Evolutionary conservation across 2,888 invertebrate genomes (phyloP), one percentile per base, ranked within the genome.

Genomic region (Lathronympha strigana): DNA sequence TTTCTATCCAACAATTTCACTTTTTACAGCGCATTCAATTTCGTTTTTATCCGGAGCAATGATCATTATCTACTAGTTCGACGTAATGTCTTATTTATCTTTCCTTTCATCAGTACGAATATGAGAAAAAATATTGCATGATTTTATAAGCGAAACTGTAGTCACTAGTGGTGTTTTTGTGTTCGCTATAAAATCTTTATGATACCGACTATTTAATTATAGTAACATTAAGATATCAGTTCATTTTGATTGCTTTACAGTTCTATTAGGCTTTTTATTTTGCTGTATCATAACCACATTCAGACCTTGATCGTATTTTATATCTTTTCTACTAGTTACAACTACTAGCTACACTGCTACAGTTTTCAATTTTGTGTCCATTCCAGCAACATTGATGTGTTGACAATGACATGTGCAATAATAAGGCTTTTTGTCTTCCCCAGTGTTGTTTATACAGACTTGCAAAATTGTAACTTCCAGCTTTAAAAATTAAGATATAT

Each of bases 1-100:
- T 80, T 81, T 88, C 88, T 83, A 84, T 86, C 80, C 80, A 69
- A 77, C 73, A 66, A 76, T 77, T 79, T 80, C 71, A 71, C 74
- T 84, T 84, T 83, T 84, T 81, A 75, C 38, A 15, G 21, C 71
- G 54, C 62, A 69, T 73, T 73, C 75, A 73, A 75, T 77, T 79
- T 75, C 54, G 74, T 77, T 81, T 83, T 83, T 81, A 73, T 71
- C 13, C 19, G 8, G 54, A 66, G 58, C 53, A 64, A 64, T 67
- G 72, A 76, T 79, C 74, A 75, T 76, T 76, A 75, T 71, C 69
- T 70, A 72, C 74, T 75, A 74, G 80, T 78, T 72, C 70, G 75
- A 69, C 47, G 38, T 70, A 70, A 75, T 76, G 76, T 79, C 81
- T 81, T 77, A 77, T 75, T 80, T 77, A 75, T 76, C 68, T 75